Base-by-base conservation (phyloP, 2,113 vertebrate species). In the Otolemur garnettii region DNA sequence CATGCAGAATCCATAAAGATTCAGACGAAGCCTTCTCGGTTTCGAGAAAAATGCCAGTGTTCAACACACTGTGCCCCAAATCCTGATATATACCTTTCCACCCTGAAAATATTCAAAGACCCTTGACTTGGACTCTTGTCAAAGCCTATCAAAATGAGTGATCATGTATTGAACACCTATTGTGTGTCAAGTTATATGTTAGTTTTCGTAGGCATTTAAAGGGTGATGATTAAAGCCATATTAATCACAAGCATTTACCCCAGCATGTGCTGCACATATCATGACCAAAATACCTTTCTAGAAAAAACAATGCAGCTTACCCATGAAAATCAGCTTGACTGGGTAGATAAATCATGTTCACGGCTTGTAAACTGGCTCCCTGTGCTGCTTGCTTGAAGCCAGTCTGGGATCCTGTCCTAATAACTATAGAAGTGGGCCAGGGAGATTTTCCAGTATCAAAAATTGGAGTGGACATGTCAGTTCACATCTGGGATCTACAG, bases 371-470 rank as follows among this genome's bases (percentile, higher is more conserved):
- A 92, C 2, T 87, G 81, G 42, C 42, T 94, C 33, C 15, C 28
- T 60, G 24, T 33, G 12, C 33, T 60, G 50, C 33, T 90, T 18
- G 7, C 45, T 88, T 84, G 79, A 95, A 93, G 42, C 13, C 66
- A 93, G 33, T 77, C 85, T 85, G 55, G 72, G 45, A 93, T 68
- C 38, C 60, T 69, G 22, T 82, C 53, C 78, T 88, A 94, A 85
- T 94, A 88, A 91, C 53, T 66, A 17, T 9, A 93, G 21, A 50
- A 79, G 13, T 59, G 45, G 10, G 60, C 72, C 55, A 96, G n/a
- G 5, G 17, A 88, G 38, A 19, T 45, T 28, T 88, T 97, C 82
- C 66, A 94, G 22, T 35, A 91, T 50, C 60, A 93, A 45, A 82
- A 74, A 93, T 24, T 74, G 35, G 24, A 69, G 15, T 74, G 8